A percentile compares a stretch with the other conserved stretches of the same genome.
These are phyloP conservation scores for Vannuccia rotundouncinata DNA, from an alignment of 2,888 invertebrate genomes.

Conservation along the genomic window DNA sequence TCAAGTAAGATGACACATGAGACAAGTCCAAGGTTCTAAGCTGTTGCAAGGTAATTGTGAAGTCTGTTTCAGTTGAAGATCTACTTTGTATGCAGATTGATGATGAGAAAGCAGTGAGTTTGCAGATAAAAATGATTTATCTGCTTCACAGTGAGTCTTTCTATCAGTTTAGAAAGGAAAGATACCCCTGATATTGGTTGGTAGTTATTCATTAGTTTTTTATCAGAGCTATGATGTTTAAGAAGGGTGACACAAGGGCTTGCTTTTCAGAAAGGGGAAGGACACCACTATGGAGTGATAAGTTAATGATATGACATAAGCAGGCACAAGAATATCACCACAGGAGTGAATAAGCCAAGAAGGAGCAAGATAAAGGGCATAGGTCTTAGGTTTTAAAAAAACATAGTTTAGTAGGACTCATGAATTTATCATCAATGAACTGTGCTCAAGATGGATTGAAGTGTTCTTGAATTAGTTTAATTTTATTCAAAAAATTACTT, in stretches of 20 bases:
- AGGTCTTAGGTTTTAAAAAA: not conserved
- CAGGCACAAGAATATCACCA: not conserved
- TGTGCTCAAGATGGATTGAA: not conserved
- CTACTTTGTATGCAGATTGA: not conserved
- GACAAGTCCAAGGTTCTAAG: not conserved
- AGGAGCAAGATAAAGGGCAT: not conserved
- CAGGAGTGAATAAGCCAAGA: not conserved
- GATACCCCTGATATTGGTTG: not conserved
- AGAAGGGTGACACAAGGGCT: not conserved
- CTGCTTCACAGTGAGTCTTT: not conserved
- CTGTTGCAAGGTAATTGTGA: not conserved
- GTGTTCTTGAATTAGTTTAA: not conserved
- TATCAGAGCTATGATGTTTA: not conserved
- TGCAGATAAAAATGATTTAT: not conserved
- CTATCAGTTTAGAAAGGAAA: not conserved
- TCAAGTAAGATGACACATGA: not conserved
- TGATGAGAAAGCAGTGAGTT: not conserved
- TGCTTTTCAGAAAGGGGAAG: not conserved
- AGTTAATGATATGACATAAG: not conserved
- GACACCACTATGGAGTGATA: not conserved
- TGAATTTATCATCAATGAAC: not conserved
- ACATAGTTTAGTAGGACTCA: not conserved
- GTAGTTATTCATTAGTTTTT: not conserved
- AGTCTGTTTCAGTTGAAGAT: not conserved
- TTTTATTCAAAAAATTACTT: not conserved